These are phyloP conservation scores for Acronicta psi DNA, from an alignment of 2,888 invertebrate species.

Conservation along the genomic window DNA sequence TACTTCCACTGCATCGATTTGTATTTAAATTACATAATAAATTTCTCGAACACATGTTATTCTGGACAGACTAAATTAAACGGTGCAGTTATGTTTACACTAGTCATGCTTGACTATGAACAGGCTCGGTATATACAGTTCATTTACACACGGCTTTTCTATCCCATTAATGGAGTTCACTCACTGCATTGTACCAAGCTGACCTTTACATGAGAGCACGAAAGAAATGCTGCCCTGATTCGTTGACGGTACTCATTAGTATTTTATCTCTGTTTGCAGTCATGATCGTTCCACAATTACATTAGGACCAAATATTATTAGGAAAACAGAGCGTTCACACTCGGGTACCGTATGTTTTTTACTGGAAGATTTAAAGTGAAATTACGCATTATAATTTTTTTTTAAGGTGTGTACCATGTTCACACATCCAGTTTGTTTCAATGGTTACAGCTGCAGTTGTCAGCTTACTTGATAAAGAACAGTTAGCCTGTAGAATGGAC, in stretches of 20 bases:
- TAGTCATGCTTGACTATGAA: constrained; percentile 42
- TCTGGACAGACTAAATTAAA: constrained; percentile 49
- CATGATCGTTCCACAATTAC: too few species aligned
- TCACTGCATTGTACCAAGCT: neutral
- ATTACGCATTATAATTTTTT: too few species aligned
- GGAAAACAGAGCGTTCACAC: too few species aligned
- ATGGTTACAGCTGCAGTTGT: neutral
- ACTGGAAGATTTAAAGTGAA: too few species aligned
- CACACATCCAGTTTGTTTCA: too few species aligned
- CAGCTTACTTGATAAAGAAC: neutral
- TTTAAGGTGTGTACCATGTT: too few species aligned
- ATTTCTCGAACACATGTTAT: constrained; percentile 45
- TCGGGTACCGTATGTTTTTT: too few species aligned
- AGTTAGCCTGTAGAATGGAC: too few species aligned
- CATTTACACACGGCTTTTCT: constrained; percentile 43
- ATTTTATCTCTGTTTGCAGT: too few species aligned
- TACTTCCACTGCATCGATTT: constrained; percentile 35
- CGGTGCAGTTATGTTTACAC: constrained; percentile 53
- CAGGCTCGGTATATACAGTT: constrained; percentile 23
- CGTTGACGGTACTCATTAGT: too few species aligned
- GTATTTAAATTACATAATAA: constrained; percentile 44
- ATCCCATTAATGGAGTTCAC: constrained; percentile 35
- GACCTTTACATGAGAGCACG: neutral
- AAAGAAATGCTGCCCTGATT: too few species aligned
- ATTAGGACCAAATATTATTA: too few species aligned